These are phyloP conservation scores for Phortica okadai DNA, from an alignment of 2,888 invertebrate species.

Conservation along the genomic window DNA sequence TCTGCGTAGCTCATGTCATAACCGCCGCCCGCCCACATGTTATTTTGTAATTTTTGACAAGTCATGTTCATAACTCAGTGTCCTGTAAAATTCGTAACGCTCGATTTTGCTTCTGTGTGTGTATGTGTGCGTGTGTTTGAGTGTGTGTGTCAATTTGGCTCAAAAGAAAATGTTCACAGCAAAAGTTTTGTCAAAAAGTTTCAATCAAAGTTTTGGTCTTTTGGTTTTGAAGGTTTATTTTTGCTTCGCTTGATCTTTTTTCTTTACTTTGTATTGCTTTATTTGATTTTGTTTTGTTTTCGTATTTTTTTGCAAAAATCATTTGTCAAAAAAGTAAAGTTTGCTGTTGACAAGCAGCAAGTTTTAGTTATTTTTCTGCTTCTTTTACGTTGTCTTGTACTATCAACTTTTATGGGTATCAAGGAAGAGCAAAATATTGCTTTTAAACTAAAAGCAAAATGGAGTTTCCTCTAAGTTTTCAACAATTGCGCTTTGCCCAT, in stretches of 20 bases:
- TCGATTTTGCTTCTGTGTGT: conserved; percentile 25
- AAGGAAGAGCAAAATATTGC: too few relatives aligned
- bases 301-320: conserved; percentile 58
- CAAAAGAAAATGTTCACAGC: conserved; percentile 1
- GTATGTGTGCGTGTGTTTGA: background rate
- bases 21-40: conserved; percentile 29
- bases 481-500: too few relatives aligned
- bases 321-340: conserved; percentile 67
- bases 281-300: conserved; percentile 29
- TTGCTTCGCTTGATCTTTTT: conserved; percentile 45
- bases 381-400: background rate
- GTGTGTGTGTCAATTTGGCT: conserved; percentile 1
- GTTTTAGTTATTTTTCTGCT: conserved; percentile 42
- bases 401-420: too few relatives aligned
- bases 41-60: conserved; percentile 61
- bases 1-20: conserved; percentile 49
- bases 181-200: conserved; percentile 56
- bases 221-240: conserved; percentile 27
- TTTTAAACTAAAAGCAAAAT: too few relatives aligned
- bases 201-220: conserved; percentile 59
- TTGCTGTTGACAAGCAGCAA: conserved; percentile 67
- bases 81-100: conserved; percentile 60
- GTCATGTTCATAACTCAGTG: conserved; percentile 70
- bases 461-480: too few relatives aligned
- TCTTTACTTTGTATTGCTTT: conserved; percentile 35